Conservation (phyloP, 2,113 vertebrate species). For the Illadopsis cleaveri region DNA sequence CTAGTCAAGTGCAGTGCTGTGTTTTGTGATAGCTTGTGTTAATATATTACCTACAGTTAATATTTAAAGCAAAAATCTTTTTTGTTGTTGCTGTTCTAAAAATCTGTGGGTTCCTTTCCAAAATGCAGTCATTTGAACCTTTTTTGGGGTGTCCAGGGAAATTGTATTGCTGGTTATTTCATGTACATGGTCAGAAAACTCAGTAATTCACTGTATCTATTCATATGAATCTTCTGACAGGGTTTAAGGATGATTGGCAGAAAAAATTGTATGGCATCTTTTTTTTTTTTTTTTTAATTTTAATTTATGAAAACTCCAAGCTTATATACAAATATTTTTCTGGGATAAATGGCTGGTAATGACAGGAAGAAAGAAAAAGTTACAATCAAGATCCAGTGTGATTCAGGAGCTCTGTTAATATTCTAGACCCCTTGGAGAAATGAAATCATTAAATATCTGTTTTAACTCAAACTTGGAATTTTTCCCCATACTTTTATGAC, state of each 20-base stretch:
- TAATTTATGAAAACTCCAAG: not conserved
- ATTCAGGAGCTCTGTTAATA: not conserved
- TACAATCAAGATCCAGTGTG: not conserved
- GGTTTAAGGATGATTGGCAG: not conserved
- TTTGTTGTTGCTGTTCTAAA: not conserved
- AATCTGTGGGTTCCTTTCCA: not conserved
- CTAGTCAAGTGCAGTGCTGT: not conserved
- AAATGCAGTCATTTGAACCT: not conserved
- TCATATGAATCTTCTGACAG: not conserved
- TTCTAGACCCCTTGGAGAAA: not conserved
- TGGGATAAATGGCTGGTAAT: not conserved
- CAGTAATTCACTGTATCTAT: not conserved
- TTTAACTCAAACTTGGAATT: not conserved
- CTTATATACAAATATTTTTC: not conserved
- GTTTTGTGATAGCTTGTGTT: not conserved
- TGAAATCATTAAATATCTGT: not conserved
- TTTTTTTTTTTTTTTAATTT: not conserved
- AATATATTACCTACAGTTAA: not conserved
- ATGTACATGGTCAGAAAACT: not conserved
- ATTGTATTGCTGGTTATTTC: not conserved
- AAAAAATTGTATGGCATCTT: not conserved
- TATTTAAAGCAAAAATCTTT: not conserved
- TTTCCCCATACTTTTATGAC: not conserved
- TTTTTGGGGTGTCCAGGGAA: not conserved
- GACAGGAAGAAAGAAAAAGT: not conserved